Evolutionary conservation across 1,140 invertebrate species (phyloP).

Genomic region (Trichogramma pretiosum): DNA sequence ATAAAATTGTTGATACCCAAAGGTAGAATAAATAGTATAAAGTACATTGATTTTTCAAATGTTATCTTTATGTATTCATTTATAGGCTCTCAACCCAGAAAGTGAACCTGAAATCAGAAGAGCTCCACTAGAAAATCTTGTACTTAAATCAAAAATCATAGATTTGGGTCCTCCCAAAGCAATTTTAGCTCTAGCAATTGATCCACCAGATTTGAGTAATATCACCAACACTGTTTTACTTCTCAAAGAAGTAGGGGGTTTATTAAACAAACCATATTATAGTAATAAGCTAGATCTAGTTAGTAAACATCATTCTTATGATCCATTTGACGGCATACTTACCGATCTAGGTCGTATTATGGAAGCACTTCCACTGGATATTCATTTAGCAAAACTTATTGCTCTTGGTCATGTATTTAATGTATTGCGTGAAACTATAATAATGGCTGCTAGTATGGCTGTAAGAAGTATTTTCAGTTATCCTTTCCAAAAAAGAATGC

Average conservation of each 20-base stretch:
- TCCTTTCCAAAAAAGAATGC: conserved; percentile 60
- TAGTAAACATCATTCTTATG: neutral
- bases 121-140: conserved; percentile 70
- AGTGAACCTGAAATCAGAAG: conserved; percentile 68
- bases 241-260: conserved; percentile 76
- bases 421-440: conserved; percentile 72
- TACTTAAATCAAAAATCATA: conserved; percentile 77
- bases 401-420: conserved; percentile 81
- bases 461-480: conserved; percentile 72
- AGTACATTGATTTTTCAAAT: too few species aligned
- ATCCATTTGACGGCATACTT: conserved; percentile 71
- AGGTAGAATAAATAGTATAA: neutral
- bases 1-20: neutral
- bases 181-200: conserved; percentile 73
- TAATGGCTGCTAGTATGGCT: conserved; percentile 79
- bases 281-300: conserved; percentile 46
- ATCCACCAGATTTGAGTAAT: conserved; percentile 77
- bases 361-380: conserved; percentile 73
- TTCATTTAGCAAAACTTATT: conserved; percentile 75
- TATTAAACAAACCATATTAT: conserved; percentile 32
- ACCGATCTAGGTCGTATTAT: conserved; percentile 81
- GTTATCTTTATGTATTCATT: too few species aligned
- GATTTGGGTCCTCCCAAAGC: conserved; percentile 76
- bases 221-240: conserved; percentile 71
- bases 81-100: conserved; percentile 45